These are phyloP conservation scores for Lordiphosa clarofinis DNA, from an alignment of 1,140 invertebrate species.

Conservation along the genomic window DNA sequence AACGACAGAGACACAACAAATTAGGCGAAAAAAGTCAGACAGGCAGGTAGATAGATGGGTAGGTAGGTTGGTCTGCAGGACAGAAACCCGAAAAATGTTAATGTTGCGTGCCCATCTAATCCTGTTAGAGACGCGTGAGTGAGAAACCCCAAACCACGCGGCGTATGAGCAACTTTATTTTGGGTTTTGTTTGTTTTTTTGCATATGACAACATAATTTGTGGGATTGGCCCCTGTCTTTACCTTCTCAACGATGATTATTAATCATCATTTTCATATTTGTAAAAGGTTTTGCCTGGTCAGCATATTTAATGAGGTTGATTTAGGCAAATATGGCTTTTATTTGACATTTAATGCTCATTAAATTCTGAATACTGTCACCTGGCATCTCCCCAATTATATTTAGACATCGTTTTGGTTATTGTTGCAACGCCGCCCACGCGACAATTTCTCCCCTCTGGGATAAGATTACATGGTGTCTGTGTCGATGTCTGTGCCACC, in stretches of 20 bases:
- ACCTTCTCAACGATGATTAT: constrained; percentile 47
- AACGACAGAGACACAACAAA: constrained; percentile 45
- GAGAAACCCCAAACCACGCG: constrained; percentile 26
- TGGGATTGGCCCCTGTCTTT: constrained; percentile 43
- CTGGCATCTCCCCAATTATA: constrained; percentile 24
- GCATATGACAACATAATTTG: constrained; percentile 78
- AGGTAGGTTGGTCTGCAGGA: constrained; percentile 6
- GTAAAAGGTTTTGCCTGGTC: constrained; percentile 28
- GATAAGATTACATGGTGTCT: constrained; percentile 47
- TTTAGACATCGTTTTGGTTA: constrained; percentile 30
- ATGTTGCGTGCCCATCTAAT: constrained; percentile 73
- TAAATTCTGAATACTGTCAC: constrained; percentile 43
- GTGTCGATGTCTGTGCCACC: constrained; percentile 15
- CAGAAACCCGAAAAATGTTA: constrained; percentile 41
- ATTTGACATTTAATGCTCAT: constrained; percentile 71
- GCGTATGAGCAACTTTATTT: constrained; percentile 8
- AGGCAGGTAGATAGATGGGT: constrained; percentile 31
- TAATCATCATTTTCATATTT: constrained; percentile 58
- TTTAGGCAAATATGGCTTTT: constrained; percentile 54
- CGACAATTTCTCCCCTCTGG: constrained; percentile 20
- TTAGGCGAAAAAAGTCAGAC: constrained; percentile 35
- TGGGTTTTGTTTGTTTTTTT: constrained; percentile 22
- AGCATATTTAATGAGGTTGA: constrained; percentile 69
- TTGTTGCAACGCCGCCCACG: constrained; percentile 51
- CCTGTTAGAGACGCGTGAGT: constrained; percentile 69